Conservation (phyloP, 2,113 vertebrate species). For the Pampusana beccarii region DNA sequence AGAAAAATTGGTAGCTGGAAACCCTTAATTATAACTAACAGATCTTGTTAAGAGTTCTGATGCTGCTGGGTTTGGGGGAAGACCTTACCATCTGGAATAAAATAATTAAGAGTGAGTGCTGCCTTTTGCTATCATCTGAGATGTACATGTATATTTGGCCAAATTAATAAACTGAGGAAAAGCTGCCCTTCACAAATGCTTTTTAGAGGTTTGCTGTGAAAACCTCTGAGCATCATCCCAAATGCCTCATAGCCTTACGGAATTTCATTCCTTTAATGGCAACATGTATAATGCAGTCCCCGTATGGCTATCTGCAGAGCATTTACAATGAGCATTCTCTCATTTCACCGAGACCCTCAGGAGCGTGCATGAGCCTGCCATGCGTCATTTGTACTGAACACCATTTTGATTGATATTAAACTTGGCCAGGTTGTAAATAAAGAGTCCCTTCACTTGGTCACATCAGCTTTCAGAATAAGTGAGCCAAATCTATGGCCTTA, state of each 20-base stretch:
- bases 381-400: background rate
- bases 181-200: background rate
- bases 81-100: background rate
- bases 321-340: background rate
- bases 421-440: background rate
- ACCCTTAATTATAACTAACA: background rate
- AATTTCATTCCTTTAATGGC: conserved; percentile 13
- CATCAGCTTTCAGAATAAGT: background rate
- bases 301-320: background rate
- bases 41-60: background rate
- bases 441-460: background rate
- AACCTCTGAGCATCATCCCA: background rate
- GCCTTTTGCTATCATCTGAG: background rate
- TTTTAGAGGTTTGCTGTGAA: background rate
- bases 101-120: background rate
- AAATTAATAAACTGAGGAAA: background rate
- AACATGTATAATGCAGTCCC: background rate
- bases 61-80: background rate
- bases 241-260: background rate
- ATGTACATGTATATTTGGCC: background rate
- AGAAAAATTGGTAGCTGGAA: background rate
- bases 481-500: background rate
- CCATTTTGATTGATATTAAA: background rate
- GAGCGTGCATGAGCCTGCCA: background rate
- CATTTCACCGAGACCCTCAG: background rate